Base-by-base conservation (phyloP, 2,797 vertebrate species). In the Phrynocephalus forsythii region DNA sequence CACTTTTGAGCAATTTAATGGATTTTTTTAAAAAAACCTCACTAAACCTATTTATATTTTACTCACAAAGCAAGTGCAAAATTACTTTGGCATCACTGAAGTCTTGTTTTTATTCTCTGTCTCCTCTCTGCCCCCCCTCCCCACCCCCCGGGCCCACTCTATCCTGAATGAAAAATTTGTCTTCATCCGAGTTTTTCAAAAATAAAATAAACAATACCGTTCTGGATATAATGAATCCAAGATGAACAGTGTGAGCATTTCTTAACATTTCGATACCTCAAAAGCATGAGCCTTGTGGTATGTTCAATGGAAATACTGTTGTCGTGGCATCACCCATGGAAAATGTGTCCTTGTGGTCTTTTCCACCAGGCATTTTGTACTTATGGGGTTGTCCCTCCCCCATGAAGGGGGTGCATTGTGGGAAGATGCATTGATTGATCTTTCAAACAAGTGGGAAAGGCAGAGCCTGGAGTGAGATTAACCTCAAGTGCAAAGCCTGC, bases 11-110 rank as follows among this genome's bases (percentile, higher is more conserved):
- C 89, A 92, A 92, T 96, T 91, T 96, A 95, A 95, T 96, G 94
- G 93, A 95, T 95, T 95, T 95, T 90, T 92, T 91, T 94, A 92
- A 84, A 88, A 50, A 66, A 80, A 68, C 93, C 94, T 94, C 93
- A 93, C 94, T 96, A 95, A 96, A 93, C 92, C 95, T 96, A 96
- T 97, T 97, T 96, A 94, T 96, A 96, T 96, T 96, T 96, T 95
- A 96, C 93, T 95, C 95, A 93, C 95, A 95, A 96, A 96, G 95
- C 95, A 97, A 97, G 96, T 96, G 95, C 95, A 96, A 94, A 95
- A 96, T 96, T 95, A 92, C 92, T 94, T 95, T 96, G 96, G 95
- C 94, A 95, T 89, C 85, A 52, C 90, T 87, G 75, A 88, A 83
- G 88, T 95, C 95, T 96, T 96, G 95, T 95, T 97, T 96, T 97